Conservation (phyloP, 2,113 vertebrate genomes). For the Australoheros scitulus region DNA sequence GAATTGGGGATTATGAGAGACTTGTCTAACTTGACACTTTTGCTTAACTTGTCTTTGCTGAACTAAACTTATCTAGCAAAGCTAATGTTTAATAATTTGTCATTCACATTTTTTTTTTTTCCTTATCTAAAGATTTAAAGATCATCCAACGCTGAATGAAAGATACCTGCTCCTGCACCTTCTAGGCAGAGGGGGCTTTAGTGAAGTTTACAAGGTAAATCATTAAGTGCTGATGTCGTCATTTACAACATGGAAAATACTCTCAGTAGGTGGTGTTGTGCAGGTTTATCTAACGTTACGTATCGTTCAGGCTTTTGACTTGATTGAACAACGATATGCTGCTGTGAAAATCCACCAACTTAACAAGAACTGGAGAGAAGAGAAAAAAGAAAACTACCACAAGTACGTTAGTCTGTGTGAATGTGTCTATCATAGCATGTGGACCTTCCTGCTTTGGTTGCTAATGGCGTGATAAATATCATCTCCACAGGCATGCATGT, state of each 20-base stretch:
- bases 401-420: slow-evolving; percentile 85
- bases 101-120: not conserved
- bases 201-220: slow-evolving; percentile 98
- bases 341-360: slow-evolving; percentile 99
- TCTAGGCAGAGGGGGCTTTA: slow-evolving; percentile 97
- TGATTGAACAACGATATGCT: slow-evolving; percentile 97
- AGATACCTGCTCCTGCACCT: slow-evolving; percentile 97
- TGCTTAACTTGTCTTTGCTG: not conserved
- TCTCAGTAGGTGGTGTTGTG: not conserved
- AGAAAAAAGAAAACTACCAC: slow-evolving; percentile 99
- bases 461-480: slow-evolving; percentile 36
- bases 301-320: slow-evolving; percentile 91
- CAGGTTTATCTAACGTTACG: not conserved
- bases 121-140: slow-evolving; percentile 89
- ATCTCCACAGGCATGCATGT: slow-evolving; percentile 90
- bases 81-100: not conserved
- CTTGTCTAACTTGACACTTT: not conserved
- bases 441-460: slow-evolving; percentile 15
- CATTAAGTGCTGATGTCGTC: not conserved
- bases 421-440: slow-evolving; percentile 10
- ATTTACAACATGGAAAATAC: not conserved
- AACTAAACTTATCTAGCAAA: not conserved
- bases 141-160: slow-evolving; percentile 98
- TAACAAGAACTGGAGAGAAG: slow-evolving; percentile 99
- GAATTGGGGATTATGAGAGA: not conserved